A percentile compares a stretch with the other conserved stretches of the same genome.
phyloP scores from a whole-genome alignment of 2,113 vertebrate species.

The Urocitellus parryii region DNA sequence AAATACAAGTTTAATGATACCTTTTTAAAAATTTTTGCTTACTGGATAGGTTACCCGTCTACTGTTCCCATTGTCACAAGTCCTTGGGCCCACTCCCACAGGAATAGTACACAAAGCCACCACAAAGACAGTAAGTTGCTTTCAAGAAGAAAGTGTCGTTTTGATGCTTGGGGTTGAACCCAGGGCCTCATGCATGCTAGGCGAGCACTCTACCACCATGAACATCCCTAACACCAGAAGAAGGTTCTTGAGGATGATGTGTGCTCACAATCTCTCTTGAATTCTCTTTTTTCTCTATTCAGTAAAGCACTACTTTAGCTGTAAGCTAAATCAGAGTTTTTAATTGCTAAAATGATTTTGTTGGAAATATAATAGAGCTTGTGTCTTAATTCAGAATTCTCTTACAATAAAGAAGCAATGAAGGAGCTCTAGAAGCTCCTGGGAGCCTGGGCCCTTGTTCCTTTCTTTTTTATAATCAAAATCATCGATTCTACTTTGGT shows the following conservation, averaged over 20 bases:
- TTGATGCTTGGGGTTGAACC: not conserved
- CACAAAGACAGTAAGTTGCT: not conserved
- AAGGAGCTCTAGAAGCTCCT: not conserved
- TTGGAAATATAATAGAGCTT: not conserved
- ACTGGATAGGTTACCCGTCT: not conserved
- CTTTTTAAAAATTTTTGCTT: not conserved
- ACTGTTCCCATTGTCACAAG: not conserved
- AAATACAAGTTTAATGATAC: not conserved
- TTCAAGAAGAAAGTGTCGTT: not conserved
- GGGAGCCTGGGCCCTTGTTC: not conserved
- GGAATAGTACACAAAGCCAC: not conserved
- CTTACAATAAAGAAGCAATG: not conserved
- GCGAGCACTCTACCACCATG: not conserved
- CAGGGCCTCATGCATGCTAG: not conserved
- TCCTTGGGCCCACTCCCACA: not conserved
- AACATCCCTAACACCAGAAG: not conserved
- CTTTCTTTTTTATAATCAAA: not conserved
- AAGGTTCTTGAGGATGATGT: not conserved
- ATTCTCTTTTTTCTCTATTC: not conserved
- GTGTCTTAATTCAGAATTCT: not conserved
- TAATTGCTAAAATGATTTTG: slow-evolving; percentile 9
- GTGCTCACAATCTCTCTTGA: not conserved
- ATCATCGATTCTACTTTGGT: not conserved
- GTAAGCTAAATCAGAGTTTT: not conserved
- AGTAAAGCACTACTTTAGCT: not conserved